Base-by-base conservation (phyloP, 2,797 vertebrate genomes). In the Cyclopterus lumpus region DNA sequence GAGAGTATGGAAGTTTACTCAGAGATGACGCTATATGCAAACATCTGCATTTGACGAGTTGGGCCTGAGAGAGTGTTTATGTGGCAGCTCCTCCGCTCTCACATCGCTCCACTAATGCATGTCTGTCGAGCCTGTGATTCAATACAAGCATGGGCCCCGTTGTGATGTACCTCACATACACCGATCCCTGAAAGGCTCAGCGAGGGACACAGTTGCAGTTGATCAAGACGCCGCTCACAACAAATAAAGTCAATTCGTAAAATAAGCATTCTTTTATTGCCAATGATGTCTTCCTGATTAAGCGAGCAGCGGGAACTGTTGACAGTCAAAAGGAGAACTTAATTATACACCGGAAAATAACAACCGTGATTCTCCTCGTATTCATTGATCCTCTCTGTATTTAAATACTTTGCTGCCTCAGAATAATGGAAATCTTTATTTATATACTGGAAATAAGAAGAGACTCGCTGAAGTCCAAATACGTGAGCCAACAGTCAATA, bases 391-490 rank as follows among this genome's bases (percentile, higher is more conserved):
- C 7, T 54, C 9, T 73, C 20, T 57, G 32, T 38, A 55, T 68
- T 61, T 48, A 28, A 28, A 30, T 61, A 14, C 54, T 34, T 63
- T 32, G 20, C 51, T 44, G 44, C 16, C 36, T 54, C 32, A 20
- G 58, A 48, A 20, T 38, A 58, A 54, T 48, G 34, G 30, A 75
- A 61, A 69, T 46, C n/a, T 55, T 59, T 44, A 48, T 67, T 38
- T 9, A 55, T n/a, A 36, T 24, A 72, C 36, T 32, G 73, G 20
- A 44, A 62, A 64, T 11, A 59, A 64, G 36, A 72, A 67, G 67
- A n/a, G 16, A 38, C 51, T 62, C 4, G 74, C 61, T 71, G 53
- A 65, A 71, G 71, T 62, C 42, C 8, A 71, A 72, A 79, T 67
- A 11, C 24, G 61, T 20, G 16, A 66, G 12, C 14, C 54, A 30